Evolutionary conservation across 2,797 vertebrate species (phyloP).

Genomic region (Pterois miles): DNA sequence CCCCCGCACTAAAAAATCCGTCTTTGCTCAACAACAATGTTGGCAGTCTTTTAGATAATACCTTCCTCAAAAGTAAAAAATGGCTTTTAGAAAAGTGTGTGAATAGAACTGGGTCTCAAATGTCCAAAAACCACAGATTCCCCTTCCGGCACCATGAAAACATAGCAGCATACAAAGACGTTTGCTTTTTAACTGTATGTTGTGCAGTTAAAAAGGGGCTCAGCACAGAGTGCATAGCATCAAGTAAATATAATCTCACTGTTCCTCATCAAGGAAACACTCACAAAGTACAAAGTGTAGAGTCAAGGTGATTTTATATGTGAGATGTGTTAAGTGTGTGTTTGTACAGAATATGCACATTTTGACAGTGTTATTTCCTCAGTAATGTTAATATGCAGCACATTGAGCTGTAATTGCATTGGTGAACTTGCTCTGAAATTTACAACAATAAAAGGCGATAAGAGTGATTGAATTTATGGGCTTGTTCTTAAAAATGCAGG

Average conservation of each 20-base stretch:
- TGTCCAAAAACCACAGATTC: constrained; percentile 24
- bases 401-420: not conserved
- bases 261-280: not conserved
- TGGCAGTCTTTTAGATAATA: constrained; percentile 28
- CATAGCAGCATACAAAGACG: not conserved
- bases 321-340: not conserved
- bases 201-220: not conserved
- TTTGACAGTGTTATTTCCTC: not conserved
- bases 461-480: not conserved
- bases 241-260: not conserved
- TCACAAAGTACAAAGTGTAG: not conserved
- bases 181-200: not conserved
- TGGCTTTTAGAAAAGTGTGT: constrained; percentile 8
- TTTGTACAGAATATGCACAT: not conserved
- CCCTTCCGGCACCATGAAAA: not conserved
- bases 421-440: not conserved
- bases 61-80: constrained; percentile 19
- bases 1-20: constrained; percentile 12
- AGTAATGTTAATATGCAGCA: not conserved
- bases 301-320: not conserved
- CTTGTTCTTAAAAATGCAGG: not conserved
- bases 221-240: not conserved
- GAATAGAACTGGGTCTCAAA: constrained; percentile 7
- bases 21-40: constrained; percentile 44
- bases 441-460: not conserved